Evolutionary conservation across 2,888 invertebrate species (phyloP).

Genomic region (Cinara cedri): DNA sequence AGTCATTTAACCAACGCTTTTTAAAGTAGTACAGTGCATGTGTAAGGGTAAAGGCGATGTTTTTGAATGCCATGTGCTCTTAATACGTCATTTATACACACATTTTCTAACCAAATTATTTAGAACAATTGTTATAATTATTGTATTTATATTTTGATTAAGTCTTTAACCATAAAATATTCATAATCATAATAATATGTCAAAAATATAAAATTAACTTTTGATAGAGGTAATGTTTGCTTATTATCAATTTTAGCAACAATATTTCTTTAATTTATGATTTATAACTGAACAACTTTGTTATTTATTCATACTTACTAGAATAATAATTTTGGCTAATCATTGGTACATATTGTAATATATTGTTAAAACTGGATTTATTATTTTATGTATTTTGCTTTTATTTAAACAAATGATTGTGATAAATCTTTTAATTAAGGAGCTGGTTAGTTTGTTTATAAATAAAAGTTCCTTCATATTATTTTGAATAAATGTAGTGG

Average conservation of each 20-base stretch:
- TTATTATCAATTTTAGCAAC: too few species aligned
- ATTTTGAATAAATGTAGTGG: background rate
- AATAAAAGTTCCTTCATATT: background rate
- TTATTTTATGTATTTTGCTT: background rate
- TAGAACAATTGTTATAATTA: background rate
- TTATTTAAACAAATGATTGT: background rate
- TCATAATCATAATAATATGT: background rate
- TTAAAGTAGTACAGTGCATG: background rate
- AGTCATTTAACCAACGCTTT: conserved; percentile 25
- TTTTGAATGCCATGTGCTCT: conserved; percentile 31
- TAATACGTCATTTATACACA: conserved; percentile 29
- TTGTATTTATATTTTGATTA: too few species aligned
- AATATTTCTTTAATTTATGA: too few species aligned
- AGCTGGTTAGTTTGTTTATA: background rate
- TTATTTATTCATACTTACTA: background rate
- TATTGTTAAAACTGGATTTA: background rate
- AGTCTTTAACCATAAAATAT: too few species aligned
- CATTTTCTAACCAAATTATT: background rate
- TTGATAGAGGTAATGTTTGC: background rate
- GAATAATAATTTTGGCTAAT: background rate
- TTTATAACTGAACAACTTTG: too few species aligned
- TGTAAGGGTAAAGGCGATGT: conserved; percentile 1
- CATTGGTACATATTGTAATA: too few species aligned
- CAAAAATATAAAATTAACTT: background rate
- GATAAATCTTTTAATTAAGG: background rate